Evolutionary conservation across 2,113 vertebrate species (phyloP).

Genomic region (Hyperopisus bebe): DNA sequence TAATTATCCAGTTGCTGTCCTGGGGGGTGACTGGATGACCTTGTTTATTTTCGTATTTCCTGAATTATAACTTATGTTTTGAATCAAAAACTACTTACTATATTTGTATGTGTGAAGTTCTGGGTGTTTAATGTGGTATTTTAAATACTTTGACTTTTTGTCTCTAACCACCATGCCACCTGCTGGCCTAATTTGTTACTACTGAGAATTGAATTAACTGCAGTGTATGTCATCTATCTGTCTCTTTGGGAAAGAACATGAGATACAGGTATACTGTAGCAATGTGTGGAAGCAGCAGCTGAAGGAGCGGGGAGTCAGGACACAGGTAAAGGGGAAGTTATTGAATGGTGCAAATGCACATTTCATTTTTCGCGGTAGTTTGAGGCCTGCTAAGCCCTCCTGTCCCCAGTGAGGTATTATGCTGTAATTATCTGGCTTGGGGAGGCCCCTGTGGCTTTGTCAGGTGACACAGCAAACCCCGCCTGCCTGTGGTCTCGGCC

Average conservation of each 20-base stretch:
- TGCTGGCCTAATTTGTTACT: neutral
- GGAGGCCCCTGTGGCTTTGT: neutral
- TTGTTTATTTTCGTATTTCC: neutral
- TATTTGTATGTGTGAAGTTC: neutral
- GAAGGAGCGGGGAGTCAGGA: neutral
- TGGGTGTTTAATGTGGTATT: neutral
- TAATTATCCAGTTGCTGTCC: neutral
- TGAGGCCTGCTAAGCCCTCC: neutral
- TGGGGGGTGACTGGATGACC: neutral
- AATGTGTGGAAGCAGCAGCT: neutral
- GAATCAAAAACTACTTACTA: neutral
- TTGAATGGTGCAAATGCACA: neutral
- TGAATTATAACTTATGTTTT: neutral
- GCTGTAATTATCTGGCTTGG: neutral
- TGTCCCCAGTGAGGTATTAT: neutral
- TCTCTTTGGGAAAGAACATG: neutral
- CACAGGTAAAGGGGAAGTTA: neutral
- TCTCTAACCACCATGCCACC: neutral
- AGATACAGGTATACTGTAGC: neutral
- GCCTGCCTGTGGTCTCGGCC: neutral
- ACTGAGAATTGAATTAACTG: neutral
- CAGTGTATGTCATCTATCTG: neutral
- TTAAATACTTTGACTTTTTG: neutral
- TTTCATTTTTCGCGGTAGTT: neutral
- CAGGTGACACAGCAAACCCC: neutral